Evolutionary conservation across 2,888 invertebrate species (phyloP).

Genomic region (Bombyx huttoni): DNA sequence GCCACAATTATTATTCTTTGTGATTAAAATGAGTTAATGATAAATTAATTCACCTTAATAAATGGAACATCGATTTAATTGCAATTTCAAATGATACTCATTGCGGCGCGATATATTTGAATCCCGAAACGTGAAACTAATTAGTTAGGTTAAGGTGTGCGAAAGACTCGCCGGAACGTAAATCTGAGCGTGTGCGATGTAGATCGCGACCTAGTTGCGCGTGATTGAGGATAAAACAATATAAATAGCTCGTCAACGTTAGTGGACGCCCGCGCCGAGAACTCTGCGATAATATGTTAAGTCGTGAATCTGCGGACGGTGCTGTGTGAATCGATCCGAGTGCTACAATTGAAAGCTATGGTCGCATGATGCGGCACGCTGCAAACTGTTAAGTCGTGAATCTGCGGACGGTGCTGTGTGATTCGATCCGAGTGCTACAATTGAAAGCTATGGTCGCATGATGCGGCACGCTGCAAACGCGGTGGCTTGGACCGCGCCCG

Average conservation of each 20-base stretch:
- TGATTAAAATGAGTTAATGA: not conserved
- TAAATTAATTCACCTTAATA: not conserved
- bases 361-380: slow-evolving; percentile 67
- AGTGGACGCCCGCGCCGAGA: slow-evolving; percentile 36
- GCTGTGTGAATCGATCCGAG: slow-evolving; percentile 12
- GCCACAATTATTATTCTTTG: too few species aligned
- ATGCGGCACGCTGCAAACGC: slow-evolving; percentile 62
- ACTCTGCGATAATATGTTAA: slow-evolving; percentile 20
- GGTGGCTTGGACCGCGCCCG: slow-evolving; percentile 66
- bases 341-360: slow-evolving; percentile 14
- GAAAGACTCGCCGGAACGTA: slow-evolving; percentile 26
- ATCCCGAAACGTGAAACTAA: slow-evolving; percentile 18
- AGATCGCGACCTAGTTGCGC: slow-evolving; percentile 66
- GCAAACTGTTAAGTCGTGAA: slow-evolving; percentile 33
- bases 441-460: slow-evolving; percentile 35
- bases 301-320: slow-evolving; percentile 25
- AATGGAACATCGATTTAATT: not conserved
- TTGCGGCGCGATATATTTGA: slow-evolving; percentile 7
- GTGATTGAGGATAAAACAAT: slow-evolving; percentile 71
- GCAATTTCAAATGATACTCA: not conserved
- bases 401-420: slow-evolving; percentile 18
- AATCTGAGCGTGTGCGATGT: slow-evolving; percentile 53
- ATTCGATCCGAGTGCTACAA: slow-evolving; percentile 8
- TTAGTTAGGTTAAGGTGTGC: slow-evolving; percentile 38
- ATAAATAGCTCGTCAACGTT: slow-evolving; percentile 67